phyloP scores from a whole-genome alignment of 2,113 vertebrate species.

The Cheilinus undulatus region DNA sequence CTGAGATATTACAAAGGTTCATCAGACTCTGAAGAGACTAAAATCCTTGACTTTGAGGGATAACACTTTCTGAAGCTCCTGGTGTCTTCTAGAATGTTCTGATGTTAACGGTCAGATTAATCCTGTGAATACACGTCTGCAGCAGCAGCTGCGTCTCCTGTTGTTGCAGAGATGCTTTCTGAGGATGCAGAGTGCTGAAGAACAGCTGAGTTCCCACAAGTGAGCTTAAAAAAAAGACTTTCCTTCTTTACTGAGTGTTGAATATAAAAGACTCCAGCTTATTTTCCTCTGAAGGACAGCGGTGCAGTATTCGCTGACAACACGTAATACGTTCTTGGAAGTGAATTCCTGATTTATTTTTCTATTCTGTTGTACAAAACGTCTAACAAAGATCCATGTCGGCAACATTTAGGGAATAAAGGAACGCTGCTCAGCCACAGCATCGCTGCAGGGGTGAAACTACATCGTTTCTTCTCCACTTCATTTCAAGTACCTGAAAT shows the following conservation, averaged over 20 bases:
- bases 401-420: slow-evolving; percentile 44
- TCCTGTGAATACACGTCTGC: too few relatives aligned
- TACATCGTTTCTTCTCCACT: slow-evolving; percentile 21
- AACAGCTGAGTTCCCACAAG: not conserved
- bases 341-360: slow-evolving; percentile 16
- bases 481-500: slow-evolving; percentile 54
- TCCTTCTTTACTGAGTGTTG: not conserved
- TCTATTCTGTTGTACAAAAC: slow-evolving; percentile 13
- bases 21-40: too few relatives aligned
- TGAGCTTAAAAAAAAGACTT: not conserved
- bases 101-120: too few relatives aligned
- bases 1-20: too few relatives aligned
- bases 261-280: not conserved
- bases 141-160: too few relatives aligned
- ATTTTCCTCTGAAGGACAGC: not conserved
- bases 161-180: too few relatives aligned
- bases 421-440: slow-evolving; percentile 27
- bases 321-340: slow-evolving; percentile 25
- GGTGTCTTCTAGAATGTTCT: too few relatives aligned
- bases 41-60: too few relatives aligned
- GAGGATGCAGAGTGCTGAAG: too few relatives aligned
- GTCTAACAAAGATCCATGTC: slow-evolving; percentile 42
- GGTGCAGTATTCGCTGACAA: slow-evolving; percentile 15
- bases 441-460: slow-evolving; percentile 36
- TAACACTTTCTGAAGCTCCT: too few relatives aligned